Percentiles rank a stretch among this genome's conserved stretches.
Conservation (phyloP, 35 echinoderm and acorn worm species). For the Heliocidaris erythrogramma region DNA sequence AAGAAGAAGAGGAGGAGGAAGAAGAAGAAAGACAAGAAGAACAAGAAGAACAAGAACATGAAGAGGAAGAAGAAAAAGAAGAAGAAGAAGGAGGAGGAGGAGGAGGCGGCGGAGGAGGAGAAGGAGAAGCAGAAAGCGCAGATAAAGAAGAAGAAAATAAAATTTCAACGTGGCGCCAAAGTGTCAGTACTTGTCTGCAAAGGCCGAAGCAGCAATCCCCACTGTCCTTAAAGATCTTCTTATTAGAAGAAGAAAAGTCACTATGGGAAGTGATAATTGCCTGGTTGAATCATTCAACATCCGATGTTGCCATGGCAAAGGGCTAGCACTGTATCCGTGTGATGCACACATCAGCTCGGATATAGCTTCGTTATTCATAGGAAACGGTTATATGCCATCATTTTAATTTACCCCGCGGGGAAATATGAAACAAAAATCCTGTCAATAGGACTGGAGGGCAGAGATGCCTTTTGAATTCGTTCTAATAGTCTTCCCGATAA, state of each 20-base stretch:
- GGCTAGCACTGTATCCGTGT: not conserved
- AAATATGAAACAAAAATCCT: not conserved
- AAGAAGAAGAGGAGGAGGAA: not conserved
- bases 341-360: not conserved
- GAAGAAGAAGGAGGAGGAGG: too few relatives aligned
- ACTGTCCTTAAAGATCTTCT: not conserved
- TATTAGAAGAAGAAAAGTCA: not conserved
- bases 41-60: not conserved
- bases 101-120: too few relatives aligned
- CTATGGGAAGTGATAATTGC: not conserved
- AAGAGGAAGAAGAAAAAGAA: not conserved
- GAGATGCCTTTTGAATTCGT: not conserved
- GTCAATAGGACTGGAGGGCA: not conserved
- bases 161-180: not conserved
- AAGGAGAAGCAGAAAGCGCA: too few relatives aligned
- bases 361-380: not conserved
- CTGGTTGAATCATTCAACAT: conserved; percentile 2
- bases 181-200: not conserved
- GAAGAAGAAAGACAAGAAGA: not conserved
- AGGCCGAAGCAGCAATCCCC: not conserved
- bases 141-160: not conserved
- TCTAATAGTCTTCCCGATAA: not conserved
- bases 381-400: not conserved
- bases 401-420: not conserved
- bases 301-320: not conserved